A percentile compares a stretch with the other conserved stretches of the same genome.
Evolutionary conservation across 37 sponge, comb jelly and placozoan species (phyloP).

Genomic region (Agelas oroides): DNA sequence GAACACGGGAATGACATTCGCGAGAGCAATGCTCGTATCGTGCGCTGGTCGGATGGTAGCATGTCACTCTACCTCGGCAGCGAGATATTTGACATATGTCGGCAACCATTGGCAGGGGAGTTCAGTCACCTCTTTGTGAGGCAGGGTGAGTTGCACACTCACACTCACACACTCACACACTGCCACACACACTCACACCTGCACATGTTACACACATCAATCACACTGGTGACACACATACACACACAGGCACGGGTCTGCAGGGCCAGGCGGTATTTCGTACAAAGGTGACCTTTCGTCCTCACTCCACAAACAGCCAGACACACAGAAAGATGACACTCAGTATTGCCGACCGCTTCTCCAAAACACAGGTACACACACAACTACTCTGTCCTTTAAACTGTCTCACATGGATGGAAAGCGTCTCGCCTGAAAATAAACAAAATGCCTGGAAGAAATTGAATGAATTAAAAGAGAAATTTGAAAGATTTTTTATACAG

Average conservation of each 20-base stretch:
- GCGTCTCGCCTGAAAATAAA: too few species aligned
- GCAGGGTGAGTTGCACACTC: constrained; percentile 64
- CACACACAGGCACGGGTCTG: constrained; percentile 80
- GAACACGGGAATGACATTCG: constrained; percentile 73
- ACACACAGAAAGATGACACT: constrained; percentile 97
- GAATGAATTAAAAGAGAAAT: too few species aligned
- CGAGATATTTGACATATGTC: constrained; percentile 95
- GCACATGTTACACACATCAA: background rate
- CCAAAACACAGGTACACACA: constrained; percentile 78
- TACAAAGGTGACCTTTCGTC: constrained; percentile 87
- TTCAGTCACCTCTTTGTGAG: constrained; percentile 91
- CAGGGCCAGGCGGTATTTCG: constrained; percentile 94
- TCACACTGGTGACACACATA: background rate
- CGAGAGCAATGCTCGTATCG: constrained; percentile 95
- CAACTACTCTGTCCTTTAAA: too few species aligned
- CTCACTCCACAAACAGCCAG: constrained; percentile 95
- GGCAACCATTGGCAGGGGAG: constrained; percentile 71
- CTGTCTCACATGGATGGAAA: too few species aligned
- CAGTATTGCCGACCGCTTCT: constrained; percentile 94
- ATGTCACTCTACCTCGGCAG: constrained; percentile 89
- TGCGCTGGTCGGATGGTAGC: constrained; percentile 94
- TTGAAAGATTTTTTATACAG: too few species aligned
- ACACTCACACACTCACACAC: background rate
- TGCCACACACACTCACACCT: background rate
- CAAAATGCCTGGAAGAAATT: too few species aligned